These are phyloP conservation scores for Drosophila infuscata DNA, from an alignment of 2,888 invertebrate genomes.

Conservation along the genomic window DNA sequence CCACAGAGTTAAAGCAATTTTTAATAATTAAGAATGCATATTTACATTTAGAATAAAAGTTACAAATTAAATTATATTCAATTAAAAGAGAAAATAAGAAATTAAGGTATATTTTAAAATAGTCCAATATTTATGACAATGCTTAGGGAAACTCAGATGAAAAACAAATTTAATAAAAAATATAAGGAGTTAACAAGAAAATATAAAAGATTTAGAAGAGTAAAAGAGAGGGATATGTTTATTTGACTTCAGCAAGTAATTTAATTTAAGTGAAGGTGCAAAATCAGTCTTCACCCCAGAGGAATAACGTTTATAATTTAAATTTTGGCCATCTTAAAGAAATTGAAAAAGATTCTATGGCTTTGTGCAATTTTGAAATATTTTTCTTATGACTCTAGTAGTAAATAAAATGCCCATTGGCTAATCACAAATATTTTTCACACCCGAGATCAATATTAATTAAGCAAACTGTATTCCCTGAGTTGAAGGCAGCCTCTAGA, in stretches of 20 bases:
- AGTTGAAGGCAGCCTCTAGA: constrained; percentile 35
- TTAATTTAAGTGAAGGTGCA: neutral
- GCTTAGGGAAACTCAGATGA: neutral
- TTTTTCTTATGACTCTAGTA: neutral
- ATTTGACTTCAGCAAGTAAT: neutral
- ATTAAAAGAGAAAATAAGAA: too few species aligned
- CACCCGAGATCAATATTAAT: constrained; percentile 61
- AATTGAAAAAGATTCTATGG: neutral
- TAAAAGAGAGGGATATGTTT: neutral
- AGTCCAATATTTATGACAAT: neutral
- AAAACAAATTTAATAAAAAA: neutral
- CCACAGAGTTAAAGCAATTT: neutral
- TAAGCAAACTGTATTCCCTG: constrained; percentile 58
- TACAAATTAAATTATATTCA: too few species aligned
- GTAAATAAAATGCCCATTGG: neutral
- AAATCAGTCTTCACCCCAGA: neutral
- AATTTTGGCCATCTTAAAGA: neutral
- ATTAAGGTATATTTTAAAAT: neutral
- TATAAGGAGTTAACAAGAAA: neutral
- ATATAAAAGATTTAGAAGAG: neutral
- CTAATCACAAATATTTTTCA: constrained; percentile 41
- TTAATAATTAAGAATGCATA: neutral
- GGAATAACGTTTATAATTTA: neutral
- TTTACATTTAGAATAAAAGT: too few species aligned
- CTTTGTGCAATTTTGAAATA: neutral